Evolutionary conservation across 1,140 invertebrate species (phyloP), one percentile per base, ranked within the genome.

Genomic region (Panagrolaimus sp.): DNA sequence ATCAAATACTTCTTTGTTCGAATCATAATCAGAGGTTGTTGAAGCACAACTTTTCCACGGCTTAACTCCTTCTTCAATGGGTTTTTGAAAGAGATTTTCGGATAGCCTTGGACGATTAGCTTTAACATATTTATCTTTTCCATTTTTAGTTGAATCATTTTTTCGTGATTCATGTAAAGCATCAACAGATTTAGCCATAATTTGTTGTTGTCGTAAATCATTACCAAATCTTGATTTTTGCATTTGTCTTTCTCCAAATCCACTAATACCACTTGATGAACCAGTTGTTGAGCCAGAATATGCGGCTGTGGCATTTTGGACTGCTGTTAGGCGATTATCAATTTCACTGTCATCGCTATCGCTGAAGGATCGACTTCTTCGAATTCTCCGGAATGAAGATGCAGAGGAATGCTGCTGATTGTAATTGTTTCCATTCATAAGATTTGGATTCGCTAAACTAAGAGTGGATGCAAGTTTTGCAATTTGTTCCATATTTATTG

Each of bases 11-110:
- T 67, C 66, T 11, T 44, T 51, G 7, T 45, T 45, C 9, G 47
- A 61, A 13, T 67, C 66, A 23, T 67, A 67, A 13, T 46, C 66
- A 7, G 66, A 67, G 9, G 66, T 57, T 27, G 51, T 57, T 9
- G 51, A 57, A 11, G 51, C 51, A 57, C 51, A 57, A 20, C 20
- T 25, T 25, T 57, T 57, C 51, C 51, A 57, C 8, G 51, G 51
- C 27, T 57, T 57, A 5, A 57, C 51, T 1, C 20, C 51, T 57
- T 57, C 51, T 16, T 20, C 13, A 25, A 27, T 57, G 0, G 51
- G 51, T 11, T 57, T 57, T 16, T 57, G 20, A 8, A 57, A 57
- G 0, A 57, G n/a, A 3, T 20, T 25, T 57, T 57, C 51, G 1
- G 51, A n/a, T 27, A 57, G 27, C 4, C 16, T 13, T 57, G 51